Conservation (phyloP, 2,113 vertebrate genomes). For the Ellobius talpinus region DNA sequence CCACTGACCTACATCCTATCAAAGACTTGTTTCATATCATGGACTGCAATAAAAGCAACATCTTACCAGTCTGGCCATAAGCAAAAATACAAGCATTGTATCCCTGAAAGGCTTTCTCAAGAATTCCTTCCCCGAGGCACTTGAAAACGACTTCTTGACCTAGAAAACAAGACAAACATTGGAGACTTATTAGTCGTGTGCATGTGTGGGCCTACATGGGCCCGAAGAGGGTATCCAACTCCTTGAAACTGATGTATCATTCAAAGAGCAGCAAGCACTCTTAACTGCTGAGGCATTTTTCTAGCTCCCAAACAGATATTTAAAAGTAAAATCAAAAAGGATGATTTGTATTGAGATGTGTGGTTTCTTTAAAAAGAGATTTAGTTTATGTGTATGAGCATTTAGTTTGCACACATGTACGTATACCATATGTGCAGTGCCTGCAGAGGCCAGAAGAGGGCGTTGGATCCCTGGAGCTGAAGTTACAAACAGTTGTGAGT, state of each 20-base stretch:
- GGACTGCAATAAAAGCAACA: neutral
- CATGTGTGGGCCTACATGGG: too few species aligned
- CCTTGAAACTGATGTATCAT: neutral
- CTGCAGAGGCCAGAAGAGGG: neutral
- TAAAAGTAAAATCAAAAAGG: neutral
- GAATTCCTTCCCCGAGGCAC: slow-evolving; percentile 99
- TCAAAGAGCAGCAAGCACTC: neutral
- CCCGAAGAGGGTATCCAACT: neutral
- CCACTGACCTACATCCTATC: neutral
- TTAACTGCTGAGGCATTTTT: neutral
- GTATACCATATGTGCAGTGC: neutral
- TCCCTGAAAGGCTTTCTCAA: slow-evolving; percentile 99
- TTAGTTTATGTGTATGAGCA: neutral
- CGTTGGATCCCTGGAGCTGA: neutral
- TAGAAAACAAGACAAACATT: slow-evolving; percentile 83
- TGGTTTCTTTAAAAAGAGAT: neutral
- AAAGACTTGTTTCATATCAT: neutral
- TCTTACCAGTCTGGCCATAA: slow-evolving; percentile 99
- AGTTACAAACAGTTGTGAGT: neutral
- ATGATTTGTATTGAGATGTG: neutral
- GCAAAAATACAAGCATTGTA: slow-evolving; percentile 99
- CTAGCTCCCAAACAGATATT: neutral
- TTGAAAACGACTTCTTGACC: slow-evolving; percentile 99
- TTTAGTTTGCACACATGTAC: neutral
- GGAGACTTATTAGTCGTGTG: neutral